Evolutionary conservation across 1,140 invertebrate genomes (phyloP), one percentile per base, ranked within the genome.

Genomic region (Drosophila asahinai): DNA sequence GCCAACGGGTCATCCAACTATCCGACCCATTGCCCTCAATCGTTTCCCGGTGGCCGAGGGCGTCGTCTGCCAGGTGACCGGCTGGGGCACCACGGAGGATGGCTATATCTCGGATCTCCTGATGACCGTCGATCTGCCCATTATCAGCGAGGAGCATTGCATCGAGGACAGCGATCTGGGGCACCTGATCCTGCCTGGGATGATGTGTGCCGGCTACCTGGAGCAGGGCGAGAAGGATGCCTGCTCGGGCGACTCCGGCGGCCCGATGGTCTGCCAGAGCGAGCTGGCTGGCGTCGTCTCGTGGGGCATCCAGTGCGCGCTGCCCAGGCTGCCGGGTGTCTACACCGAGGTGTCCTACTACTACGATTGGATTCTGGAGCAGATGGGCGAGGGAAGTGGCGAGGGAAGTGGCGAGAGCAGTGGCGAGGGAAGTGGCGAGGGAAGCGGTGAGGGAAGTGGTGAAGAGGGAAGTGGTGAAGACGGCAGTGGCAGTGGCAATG

Each of bases 301-400:
- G 27, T 97, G 96, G 95, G 96, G 96, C 43, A 94, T 94, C 52
- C 94, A 94, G 2, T 97, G 96, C 81, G 96, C 95, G 4, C 75
- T 92, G 52, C 94, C 95, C 0, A 61, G 75, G 3, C 94, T 94
- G 77, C 96, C 96, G 0, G 96, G 96, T 15, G 96, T 97, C 47
- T 97, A 96, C 90, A 95, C 95, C 0, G 94, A 96, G 38, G 95
- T 97, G 8, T 84, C 94, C 2, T 92, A 93, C 48, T 95, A 95
- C 76, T 93, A 94, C 14, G 86, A 93, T 45, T 97, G 95, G 95
- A 94, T 96, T 9, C 48, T 73, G 25, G 43, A 72, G 52, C 49
- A 73, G 4, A 71, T 89, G 40, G 61, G n/a, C 3, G 67, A 59
- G 0, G 54, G 76, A 0, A 58, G 68, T 2, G 70, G 68, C 0